Evolutionary conservation across 2,113 vertebrate genomes (phyloP).

Genomic region (Podarcis muralis): DNA sequence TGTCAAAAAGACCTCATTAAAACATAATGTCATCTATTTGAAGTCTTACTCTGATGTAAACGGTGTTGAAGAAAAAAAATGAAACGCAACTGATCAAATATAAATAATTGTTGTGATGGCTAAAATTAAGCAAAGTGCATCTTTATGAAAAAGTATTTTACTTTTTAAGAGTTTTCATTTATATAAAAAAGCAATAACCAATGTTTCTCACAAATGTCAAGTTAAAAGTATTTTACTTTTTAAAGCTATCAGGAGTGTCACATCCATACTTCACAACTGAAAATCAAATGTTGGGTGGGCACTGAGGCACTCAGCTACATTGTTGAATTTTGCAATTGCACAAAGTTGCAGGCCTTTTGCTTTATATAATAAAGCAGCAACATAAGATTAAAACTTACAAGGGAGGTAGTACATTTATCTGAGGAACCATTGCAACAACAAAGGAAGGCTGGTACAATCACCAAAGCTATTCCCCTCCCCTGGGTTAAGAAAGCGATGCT

Average conservation of each 20-base stretch:
- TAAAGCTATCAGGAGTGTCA: background rate
- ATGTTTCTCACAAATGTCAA: too few species aligned
- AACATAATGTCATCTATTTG: background rate
- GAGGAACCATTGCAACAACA: background rate
- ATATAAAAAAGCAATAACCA: too few species aligned
- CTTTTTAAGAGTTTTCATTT: background rate
- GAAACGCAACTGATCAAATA: background rate
- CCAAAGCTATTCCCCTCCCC: background rate
- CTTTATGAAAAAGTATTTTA: background rate
- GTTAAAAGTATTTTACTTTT: background rate
- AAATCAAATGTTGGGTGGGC: background rate
- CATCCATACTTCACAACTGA: background rate
- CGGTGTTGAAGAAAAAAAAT: background rate
- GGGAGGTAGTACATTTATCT: accelerated
- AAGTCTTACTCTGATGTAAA: background rate
- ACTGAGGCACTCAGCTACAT: background rate
- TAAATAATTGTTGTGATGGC: background rate
- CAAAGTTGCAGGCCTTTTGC: background rate
- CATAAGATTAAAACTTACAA: background rate
- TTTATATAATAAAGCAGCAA: background rate
- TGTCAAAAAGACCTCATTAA: background rate
- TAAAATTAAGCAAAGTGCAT: background rate
- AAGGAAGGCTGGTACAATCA: background rate
- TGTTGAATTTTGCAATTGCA: background rate
- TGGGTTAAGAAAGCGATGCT: background rate